A percentile compares a stretch with the other conserved stretches of the same genome.
phyloP scores from a whole-genome alignment of 2,888 invertebrate genomes.

The Petrolisthes manimaculis region DNA sequence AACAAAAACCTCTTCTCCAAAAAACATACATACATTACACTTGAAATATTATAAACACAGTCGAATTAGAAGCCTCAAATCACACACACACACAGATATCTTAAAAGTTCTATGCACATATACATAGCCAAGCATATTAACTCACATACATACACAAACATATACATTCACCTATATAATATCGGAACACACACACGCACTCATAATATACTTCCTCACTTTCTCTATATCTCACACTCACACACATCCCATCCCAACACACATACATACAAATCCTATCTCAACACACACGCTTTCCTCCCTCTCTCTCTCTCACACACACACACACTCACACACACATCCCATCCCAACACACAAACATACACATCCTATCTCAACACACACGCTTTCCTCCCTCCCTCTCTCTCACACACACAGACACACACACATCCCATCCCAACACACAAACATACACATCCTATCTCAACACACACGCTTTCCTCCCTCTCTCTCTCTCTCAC shows the following conservation, averaged over 20 bases:
- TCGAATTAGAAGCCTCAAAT: background rate
- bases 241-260: background rate
- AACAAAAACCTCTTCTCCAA: too few relatives aligned
- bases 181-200: too few relatives aligned
- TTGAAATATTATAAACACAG: too few relatives aligned
- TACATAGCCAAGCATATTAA: background rate
- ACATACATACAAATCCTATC: background rate
- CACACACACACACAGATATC: background rate
- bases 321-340: slow-evolving; percentile 1
- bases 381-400: background rate
- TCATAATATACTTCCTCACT: too few relatives aligned
- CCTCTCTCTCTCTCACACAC: background rate
- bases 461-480: background rate
- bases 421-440: too few relatives aligned
- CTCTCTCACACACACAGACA: background rate
- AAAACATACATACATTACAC: too few relatives aligned
- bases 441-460: slow-evolving; percentile 12
- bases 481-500: slow-evolving; percentile 6
- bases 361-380: background rate
- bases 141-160: background rate
- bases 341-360: too few relatives aligned
- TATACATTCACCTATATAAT: too few relatives aligned
- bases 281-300: background rate
- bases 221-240: background rate
- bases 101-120: background rate